Base-by-base conservation (phyloP, 2,888 invertebrate species). In the Crocallis elinguaria region DNA sequence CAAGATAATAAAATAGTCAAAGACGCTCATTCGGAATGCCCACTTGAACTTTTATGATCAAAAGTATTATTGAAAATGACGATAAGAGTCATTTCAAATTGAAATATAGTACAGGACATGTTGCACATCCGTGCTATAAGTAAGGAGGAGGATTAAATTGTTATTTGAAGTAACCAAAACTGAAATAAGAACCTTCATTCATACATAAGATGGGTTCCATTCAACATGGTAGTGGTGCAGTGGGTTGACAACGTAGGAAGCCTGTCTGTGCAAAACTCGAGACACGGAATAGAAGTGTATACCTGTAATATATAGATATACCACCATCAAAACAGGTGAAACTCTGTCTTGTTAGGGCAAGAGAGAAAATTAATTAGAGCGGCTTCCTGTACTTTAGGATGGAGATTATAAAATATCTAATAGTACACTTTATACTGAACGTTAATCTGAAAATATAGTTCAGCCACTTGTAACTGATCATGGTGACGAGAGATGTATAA, bases 401-500 rank as follows among this genome's bases (percentile, higher is more conserved):
- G 5, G 19, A 19, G 19, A 5, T 4, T 19, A 19, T 8, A 25
- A 25, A 7, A 25, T 2, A 7, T 2, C 2, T 4, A 19, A 5
- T 19, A 19, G 3, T 19, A 19, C 8, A 23, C 6, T 23, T 2
- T 8, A 23, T 8, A 2, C 25, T 2, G 25, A 23, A 23, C 4
- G 5, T 4, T 3, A 5, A 19, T 19, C 5, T 19, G 3, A 4
- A 19, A 19, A 19, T 19, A 19, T 5, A 32, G 23, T 33, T 33
- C n/a, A 23, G n/a, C 12, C 3, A 5, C 30, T 17, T 19, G 29
- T 41, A 16, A 39, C 11, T 19, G 21, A 36, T 41, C 42, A 49
- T 35, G 43, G 49, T 39, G 43, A 54, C 35, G 41, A 35, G 16
- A 35, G 9, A 30, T 13, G 17, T 32, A 32, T 27, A 44, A 25